Base-by-base conservation (phyloP, 2,797 vertebrate genomes). In the Silurus lanzhouensis region DNA sequence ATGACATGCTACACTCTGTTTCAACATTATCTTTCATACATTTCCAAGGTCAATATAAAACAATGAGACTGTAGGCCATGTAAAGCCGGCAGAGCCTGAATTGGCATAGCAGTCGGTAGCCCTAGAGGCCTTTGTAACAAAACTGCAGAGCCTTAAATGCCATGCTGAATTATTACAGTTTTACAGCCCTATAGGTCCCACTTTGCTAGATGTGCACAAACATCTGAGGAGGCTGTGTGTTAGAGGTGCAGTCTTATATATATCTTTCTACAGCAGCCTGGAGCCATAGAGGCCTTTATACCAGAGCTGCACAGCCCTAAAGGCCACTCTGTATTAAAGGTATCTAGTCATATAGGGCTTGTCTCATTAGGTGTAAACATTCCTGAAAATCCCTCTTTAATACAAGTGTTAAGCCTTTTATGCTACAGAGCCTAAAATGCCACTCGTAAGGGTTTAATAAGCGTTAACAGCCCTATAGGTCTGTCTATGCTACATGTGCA, bases 1-100 rank as follows among this genome's bases (percentile, higher is more conserved):
- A 81, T 81, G 78, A 67, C 44, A 66, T 20, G 55, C 79, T 22
- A 67, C 48, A 52, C 15, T 44, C 63, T 66, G 46, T 66, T 66
- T 81, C 46, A 67, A 55, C 79, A 81, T 55, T 81, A 81, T 57
- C 79, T 81, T 52, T 72, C 44, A 85, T 55, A 85, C n/a, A 1
- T 68, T 63, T 74, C 19, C 60, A 75, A 55, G 78, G 76, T 80
- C 57, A 64, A 44, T 63, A 61, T 64, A 63, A 83, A 58, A 81
- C 48, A 81, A 66, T 66, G 78, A 81, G n/a, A 55, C 38, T 27
- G 38, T 25, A 38, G 55, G 57, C 57, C 7, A n/a, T 38, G 20
- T 60, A 77, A 77, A 60, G 22, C 22, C 14, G 52, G 27, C 20
- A n/a, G 31, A 79, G 58, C 38, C 31, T 44, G 76, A 63, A 63